Base-by-base conservation (phyloP, 2,797 vertebrate species). In the Trachops cirrhosus region DNA sequence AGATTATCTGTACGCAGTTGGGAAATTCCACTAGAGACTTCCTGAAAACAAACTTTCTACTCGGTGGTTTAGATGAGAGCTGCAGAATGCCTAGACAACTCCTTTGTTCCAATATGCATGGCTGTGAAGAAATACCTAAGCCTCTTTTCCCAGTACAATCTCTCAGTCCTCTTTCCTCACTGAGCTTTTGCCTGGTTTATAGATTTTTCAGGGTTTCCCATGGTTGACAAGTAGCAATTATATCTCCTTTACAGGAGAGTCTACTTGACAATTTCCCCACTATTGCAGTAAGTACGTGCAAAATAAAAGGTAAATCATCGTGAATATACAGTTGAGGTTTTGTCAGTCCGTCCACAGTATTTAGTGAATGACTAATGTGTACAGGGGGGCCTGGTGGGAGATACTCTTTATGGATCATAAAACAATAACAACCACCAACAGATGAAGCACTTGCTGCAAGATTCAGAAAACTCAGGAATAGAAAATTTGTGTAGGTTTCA, bases 11-110 rank as follows among this genome's bases (percentile, higher is more conserved):
- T 83, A 62, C 73, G 46, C 22, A 50, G 16, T 67, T 86, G 96
- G 95, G 88, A 96, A 95, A 92, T 96, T 95, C 95, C 86, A 86
- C 78, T 79, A 39, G 88, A 84, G 85, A 83, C 93, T 96, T 97
- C 90, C 91, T 96, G 91, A 73, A 88, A 84, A 92, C 84, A 78
- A 78, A 92, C 89, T 78, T 96, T 97, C 84, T 88, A 64, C 64
- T 67, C 9, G 11, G 14, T 29, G 32, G 24, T 34, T 71, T 46
- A 50, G 26, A 18, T 14, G 48, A 80, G 22, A 71, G 78, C 77
- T 64, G 0, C 34, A 62, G 71, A 32, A 29, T 24, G 14, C 32
- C 22, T 0, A 0, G 44, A 71, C 41, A 62, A 41, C 39, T 46
- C 70, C 39, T 54, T 12, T 73, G 46, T 44, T 91, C 41, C 26